Percentiles rank a stretch among this genome's conserved stretches.
phyloP scores from a whole-genome alignment of 2,113 vertebrate species.

The Sakesphorus luctuosus region DNA sequence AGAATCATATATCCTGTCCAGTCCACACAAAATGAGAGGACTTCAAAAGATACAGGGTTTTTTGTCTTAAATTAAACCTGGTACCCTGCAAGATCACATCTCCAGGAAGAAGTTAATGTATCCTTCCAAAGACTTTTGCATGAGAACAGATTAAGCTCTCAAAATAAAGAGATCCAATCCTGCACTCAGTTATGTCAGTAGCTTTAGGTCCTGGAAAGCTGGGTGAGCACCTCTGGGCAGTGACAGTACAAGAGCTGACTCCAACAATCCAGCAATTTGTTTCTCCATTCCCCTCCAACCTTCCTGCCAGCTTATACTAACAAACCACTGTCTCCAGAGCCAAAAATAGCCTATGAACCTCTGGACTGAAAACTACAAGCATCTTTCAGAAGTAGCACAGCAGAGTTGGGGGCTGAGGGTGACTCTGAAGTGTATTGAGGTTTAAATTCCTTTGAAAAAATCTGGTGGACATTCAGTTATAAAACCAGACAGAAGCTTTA shows the following conservation, averaged over 20 bases:
- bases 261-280: not conserved
- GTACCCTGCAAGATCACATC: not conserved
- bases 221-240: not conserved
- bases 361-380: not conserved
- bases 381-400: not conserved
- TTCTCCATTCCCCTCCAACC: not conserved
- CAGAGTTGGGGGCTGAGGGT: not conserved
- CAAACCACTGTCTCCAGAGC: not conserved
- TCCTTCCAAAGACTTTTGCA: not conserved
- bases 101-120: not conserved
- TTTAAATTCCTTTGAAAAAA: not conserved
- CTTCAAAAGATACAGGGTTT: not conserved
- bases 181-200: not conserved
- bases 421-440: not conserved
- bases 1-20: not conserved
- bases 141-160: not conserved
- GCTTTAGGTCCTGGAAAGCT: not conserved
- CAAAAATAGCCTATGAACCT: not conserved
- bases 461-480: not conserved
- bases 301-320: not conserved
- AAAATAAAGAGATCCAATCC: not conserved
- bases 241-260: not conserved
- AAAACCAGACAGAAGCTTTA: not conserved
- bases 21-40: not conserved
- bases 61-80: not conserved